Percentiles rank a stretch among this genome's conserved stretches.
Conservation (phyloP, 1,140 invertebrate species). For the Drosophila bocki region DNA sequence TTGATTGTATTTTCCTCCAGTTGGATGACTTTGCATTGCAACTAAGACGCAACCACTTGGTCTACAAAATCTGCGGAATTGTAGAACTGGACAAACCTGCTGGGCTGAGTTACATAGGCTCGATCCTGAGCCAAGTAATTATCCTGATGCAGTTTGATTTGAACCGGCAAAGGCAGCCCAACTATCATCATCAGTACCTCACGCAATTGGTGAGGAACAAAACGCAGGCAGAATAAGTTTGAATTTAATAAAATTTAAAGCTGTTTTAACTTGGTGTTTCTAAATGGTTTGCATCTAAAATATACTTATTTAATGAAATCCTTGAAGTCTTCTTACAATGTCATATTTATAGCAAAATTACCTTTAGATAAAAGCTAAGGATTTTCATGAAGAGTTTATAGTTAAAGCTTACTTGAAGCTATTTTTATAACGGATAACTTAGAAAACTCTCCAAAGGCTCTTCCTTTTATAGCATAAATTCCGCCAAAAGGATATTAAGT, state of each 20-base stretch:
- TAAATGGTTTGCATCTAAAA: background rate
- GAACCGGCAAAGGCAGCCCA: background rate
- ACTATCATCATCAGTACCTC: background rate
- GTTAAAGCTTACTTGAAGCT: background rate
- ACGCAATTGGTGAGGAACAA: background rate
- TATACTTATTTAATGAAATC: background rate
- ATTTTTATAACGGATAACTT: conserved; percentile 15
- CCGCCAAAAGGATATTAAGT: background rate
- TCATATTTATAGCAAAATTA: background rate
- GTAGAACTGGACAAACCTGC: conserved; percentile 54
- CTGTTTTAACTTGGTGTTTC: no score
- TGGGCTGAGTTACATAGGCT: conserved; percentile 42
- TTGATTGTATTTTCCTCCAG: conserved; percentile 7
- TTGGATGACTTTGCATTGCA: conserved; percentile 49
- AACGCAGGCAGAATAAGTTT: background rate
- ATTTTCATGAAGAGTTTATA: background rate
- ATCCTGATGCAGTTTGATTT: conserved; percentile 74
- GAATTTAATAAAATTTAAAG: background rate
- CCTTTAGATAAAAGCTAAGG: background rate
- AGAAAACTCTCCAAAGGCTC: background rate
- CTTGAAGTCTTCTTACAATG: background rate
- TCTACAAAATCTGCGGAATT: conserved; percentile 48
- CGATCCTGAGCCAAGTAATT: conserved; percentile 53
- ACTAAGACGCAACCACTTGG: conserved; percentile 39
- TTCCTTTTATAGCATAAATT: background rate